Conservation (phyloP, 1,140 invertebrate genomes). For the Diorhabda carinulata region DNA sequence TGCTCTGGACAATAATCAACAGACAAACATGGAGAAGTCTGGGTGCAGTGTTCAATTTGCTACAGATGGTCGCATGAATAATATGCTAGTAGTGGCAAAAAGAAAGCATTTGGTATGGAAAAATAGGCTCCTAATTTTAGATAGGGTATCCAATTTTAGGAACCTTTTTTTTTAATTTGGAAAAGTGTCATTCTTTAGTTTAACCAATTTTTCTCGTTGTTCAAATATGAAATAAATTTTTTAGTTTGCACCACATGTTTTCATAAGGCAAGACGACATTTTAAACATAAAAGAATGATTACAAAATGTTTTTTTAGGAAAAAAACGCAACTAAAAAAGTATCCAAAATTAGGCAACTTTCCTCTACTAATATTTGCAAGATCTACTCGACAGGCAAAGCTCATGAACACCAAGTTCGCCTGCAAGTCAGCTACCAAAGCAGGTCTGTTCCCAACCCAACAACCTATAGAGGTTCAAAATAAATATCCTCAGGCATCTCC, state of each 20-base stretch:
- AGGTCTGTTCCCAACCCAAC: too few species aligned
- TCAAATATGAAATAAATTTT: too few species aligned
- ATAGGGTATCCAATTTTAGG: neutral
- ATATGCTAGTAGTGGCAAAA: neutral
- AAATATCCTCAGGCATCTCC: too few species aligned
- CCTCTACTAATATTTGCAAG: neutral
- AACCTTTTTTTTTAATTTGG: neutral
- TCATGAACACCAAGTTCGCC: too few species aligned
- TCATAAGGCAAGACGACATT: too few species aligned
- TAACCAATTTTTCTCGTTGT: neutral
- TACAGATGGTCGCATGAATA: neutral
- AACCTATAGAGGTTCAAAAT: too few species aligned
- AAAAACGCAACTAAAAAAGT: neutral
- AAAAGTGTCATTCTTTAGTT: neutral
- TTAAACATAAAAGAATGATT: neutral
- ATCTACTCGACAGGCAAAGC: too few species aligned
- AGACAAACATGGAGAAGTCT: neutral
- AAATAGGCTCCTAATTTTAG: neutral
- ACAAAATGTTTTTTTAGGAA: neutral
- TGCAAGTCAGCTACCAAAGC: too few species aligned
- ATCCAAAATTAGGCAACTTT: neutral
- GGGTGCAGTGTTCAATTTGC: neutral
- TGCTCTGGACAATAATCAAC: neutral
- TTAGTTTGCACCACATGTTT: too few species aligned
- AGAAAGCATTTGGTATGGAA: neutral